Base-by-base conservation (phyloP, 2,113 vertebrate species). In the Pyrgilauda ruficollis region DNA sequence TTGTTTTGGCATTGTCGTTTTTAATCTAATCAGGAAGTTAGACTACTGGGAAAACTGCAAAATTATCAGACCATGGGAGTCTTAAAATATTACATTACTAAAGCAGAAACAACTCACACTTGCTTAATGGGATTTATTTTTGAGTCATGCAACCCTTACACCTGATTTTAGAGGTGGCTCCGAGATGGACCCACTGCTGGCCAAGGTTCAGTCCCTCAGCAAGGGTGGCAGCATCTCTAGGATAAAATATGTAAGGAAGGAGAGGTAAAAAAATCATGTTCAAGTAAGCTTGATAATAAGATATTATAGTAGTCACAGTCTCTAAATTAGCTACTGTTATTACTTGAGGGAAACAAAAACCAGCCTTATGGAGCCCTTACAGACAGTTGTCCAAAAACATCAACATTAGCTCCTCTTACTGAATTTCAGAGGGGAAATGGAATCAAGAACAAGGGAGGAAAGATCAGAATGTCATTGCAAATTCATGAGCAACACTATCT, bases 171-270 rank as follows among this genome's bases (percentile, higher is more conserved):
- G 20, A 46, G 15, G 8, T 2, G 4, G 1, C n/a, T 62, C 7
- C 26, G 37, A 24, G n/a, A 19, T 2, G 3, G 33, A 46, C 11
- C 3, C 0, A 0, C 26, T 0, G 0, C 41, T 72, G 14, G 12
- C 28, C 18, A 39, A 31, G 31, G 31, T 31, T 0, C 0, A 49
- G 20, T 15, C 28, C 8, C 23, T 52, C 33, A 56, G 46, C 0
- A 7, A 68, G 9, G 21, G 21, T n/a, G 24, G 24, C 7, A 30
- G 39, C 13, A 22, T 33, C 24, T 67, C 13, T 67, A 50, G 39
- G 23, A 6, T 39, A 52, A 30, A 2, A 1, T 44, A 14, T n/a
- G 39, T n/a, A 20, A n/a, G 13, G 53, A 67, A 43, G 13, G 28
- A 39, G 20, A 19, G 8, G 9, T 20, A 16, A n/a, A 59, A 47